Conservation (phyloP, 1,140 invertebrate genomes). For the Uloborus diversus region DNA sequence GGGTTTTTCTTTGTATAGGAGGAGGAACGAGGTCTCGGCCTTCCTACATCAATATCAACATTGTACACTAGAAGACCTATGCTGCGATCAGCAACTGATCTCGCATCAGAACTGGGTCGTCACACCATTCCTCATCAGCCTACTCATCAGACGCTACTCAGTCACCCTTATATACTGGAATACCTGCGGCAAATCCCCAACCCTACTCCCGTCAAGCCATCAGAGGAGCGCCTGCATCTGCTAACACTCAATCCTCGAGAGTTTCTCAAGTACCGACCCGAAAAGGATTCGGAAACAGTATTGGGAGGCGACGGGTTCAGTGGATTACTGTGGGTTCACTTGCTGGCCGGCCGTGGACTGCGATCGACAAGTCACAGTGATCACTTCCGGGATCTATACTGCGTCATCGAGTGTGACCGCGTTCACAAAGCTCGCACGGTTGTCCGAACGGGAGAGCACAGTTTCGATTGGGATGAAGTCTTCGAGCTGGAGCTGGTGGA, state of each 20-base stretch:
- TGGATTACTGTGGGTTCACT: conserved; percentile 59
- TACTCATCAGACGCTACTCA: conserved; percentile 17
- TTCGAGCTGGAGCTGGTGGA: conserved; percentile 96
- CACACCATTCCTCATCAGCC: conserved; percentile 44
- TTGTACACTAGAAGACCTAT: conserved; percentile 42
- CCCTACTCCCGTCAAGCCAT: conserved; percentile 73
- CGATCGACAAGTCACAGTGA: conserved; percentile 49
- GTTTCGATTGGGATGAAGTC: conserved; percentile 99
- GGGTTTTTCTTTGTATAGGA: conserved; percentile 21
- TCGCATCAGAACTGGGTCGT: conserved; percentile 31
- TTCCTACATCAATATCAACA: conserved; percentile 34
- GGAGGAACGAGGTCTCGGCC: conserved; percentile 31
- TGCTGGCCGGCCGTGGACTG: conserved; percentile 59
- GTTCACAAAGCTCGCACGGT: conserved; percentile 97
- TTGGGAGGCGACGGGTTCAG: conserved; percentile 54
- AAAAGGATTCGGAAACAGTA: conserved; percentile 54
- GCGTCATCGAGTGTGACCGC: conserved; percentile 95
- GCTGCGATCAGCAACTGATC: conserved; percentile 39
- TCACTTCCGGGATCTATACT: conserved; percentile 84
- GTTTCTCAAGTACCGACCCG: conserved; percentile 57
- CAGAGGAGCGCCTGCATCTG: conserved; percentile 57
- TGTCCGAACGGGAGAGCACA: conserved; percentile 94
- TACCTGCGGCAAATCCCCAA: conserved; percentile 68
- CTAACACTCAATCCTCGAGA: conserved; percentile 58
- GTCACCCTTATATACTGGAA: conserved; percentile 58